Conservation (phyloP, 2,113 vertebrate species). For the Anas platyrhynchos region DNA sequence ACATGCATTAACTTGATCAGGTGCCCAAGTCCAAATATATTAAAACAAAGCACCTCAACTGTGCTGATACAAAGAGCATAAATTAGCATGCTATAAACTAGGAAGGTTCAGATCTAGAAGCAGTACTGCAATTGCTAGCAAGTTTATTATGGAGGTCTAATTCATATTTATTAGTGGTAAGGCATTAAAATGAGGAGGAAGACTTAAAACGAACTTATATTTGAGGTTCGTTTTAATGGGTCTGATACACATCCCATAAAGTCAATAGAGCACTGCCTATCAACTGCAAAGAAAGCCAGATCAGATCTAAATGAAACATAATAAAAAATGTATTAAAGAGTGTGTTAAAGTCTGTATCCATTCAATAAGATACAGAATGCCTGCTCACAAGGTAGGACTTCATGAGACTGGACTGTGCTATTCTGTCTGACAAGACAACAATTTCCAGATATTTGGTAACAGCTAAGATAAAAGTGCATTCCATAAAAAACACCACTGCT, state of each 20-base stretch:
- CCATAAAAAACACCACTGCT: background rate
- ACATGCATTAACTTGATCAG: background rate
- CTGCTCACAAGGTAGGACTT: conserved; percentile 6
- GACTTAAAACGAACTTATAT: background rate
- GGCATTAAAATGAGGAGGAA: background rate
- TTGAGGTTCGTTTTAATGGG: background rate
- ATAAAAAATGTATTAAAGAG: background rate
- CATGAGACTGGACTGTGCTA: background rate
- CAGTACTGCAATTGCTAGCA: background rate
- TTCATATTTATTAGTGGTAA: background rate
- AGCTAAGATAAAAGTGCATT: background rate
- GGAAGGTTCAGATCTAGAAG: background rate
- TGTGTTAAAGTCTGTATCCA: background rate
- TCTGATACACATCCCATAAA: background rate
- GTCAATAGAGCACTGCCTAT: background rate
- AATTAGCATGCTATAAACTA: background rate
- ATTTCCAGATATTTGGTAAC: background rate
- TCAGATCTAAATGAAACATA: background rate
- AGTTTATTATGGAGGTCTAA: background rate
- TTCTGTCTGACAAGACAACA: conserved; percentile 17
- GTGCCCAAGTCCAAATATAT: background rate
- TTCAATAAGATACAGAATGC: background rate
- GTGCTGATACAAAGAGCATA: background rate
- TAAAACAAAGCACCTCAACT: background rate
- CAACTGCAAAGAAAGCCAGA: background rate